Evolutionary conservation across 2,888 invertebrate species (phyloP).

Genomic region (Sinotaia quadrata): DNA sequence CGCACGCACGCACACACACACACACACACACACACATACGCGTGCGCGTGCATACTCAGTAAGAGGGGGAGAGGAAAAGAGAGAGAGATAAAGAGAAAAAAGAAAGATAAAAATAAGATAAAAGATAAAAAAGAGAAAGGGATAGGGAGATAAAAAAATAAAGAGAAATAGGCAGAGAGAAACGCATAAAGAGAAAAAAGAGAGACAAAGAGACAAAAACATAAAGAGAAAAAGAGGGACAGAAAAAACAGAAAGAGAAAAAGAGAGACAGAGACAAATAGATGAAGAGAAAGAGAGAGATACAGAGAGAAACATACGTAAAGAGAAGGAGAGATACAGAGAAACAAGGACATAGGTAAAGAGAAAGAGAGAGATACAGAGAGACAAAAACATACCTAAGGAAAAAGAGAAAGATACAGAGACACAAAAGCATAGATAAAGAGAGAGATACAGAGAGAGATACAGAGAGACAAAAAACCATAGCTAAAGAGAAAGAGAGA

Average conservation of each 20-base stretch:
- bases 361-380: background rate
- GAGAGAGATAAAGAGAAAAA: background rate
- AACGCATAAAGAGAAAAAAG: background rate
- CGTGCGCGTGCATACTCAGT: background rate
- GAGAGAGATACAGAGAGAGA: background rate
- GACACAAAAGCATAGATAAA: background rate
- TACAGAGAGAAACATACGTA: background rate
- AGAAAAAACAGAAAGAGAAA: background rate
- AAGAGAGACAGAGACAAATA: background rate
- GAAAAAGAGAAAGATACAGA: background rate
- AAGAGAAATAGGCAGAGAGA: background rate
- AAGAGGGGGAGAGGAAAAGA: background rate
- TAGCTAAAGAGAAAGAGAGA: background rate
- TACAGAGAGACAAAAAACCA: background rate
- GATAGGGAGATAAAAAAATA: background rate
- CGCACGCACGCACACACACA: background rate
- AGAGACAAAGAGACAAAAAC: background rate
- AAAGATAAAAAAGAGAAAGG: background rate
- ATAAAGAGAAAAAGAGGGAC: conserved; percentile 1
- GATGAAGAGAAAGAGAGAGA: background rate
- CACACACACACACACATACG: background rate
- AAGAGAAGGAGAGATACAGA: background rate
- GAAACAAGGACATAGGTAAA: background rate
- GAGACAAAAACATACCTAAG: background rate
- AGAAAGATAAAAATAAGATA: background rate